phyloP scores from a whole-genome alignment of 2,113 vertebrate genomes.

The Cacatua alba region DNA sequence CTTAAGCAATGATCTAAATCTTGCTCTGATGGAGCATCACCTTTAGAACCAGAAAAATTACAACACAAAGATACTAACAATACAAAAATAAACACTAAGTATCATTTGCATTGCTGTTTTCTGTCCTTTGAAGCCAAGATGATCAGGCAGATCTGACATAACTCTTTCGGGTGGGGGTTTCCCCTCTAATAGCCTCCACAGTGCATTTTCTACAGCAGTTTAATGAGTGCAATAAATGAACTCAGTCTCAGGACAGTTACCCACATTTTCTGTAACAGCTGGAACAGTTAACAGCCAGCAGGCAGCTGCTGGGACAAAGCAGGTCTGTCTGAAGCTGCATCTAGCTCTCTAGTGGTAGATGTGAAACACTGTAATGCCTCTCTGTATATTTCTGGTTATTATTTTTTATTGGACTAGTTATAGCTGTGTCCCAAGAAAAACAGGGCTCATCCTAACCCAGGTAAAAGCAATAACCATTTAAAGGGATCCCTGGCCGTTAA shows the following conservation, averaged over 20 bases:
- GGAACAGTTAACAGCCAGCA: background rate
- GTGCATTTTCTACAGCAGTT: background rate
- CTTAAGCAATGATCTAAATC: background rate
- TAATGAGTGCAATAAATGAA: background rate
- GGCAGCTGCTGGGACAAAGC: background rate
- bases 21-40: background rate
- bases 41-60: background rate
- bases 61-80: background rate
- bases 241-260: background rate
- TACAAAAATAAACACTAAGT: background rate
- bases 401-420: background rate
- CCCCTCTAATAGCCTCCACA: background rate
- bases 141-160: background rate
- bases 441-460: background rate
- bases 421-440: background rate
- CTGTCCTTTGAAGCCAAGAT: background rate
- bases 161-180: background rate
- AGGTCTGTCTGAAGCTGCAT: background rate
- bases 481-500: background rate
- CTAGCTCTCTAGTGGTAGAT: background rate
- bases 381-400: background rate
- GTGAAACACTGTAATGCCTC: background rate
- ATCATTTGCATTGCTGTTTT: background rate
- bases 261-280: background rate
- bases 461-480: background rate